Evolutionary conservation across 30 jellyfish, hydroid and myxozoan species (phyloP).

Genomic region (Nemopilema nomurai): DNA sequence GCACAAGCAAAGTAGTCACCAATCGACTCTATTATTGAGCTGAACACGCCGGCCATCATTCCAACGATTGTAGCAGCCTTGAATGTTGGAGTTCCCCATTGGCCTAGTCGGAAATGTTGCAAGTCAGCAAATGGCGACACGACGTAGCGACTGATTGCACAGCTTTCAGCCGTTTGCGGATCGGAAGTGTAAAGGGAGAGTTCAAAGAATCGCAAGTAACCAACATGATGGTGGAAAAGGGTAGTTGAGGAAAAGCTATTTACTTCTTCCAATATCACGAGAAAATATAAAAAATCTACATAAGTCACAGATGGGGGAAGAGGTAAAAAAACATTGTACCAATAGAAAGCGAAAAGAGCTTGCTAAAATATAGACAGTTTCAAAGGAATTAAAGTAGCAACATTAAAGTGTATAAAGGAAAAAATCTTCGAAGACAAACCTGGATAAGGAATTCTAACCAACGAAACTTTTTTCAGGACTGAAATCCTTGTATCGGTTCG

Average conservation of each 20-base stretch:
- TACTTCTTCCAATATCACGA: too few species aligned
- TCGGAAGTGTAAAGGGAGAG: too few species aligned
- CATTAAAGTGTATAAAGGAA: neutral
- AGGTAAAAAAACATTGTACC: neutral
- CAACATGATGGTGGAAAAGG: too few species aligned
- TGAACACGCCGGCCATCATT: conserved; percentile 89
- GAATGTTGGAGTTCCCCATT: conserved; percentile 95
- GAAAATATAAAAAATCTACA: neutral
- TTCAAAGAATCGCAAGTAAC: too few species aligned
- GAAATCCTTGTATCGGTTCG: conserved; percentile 70
- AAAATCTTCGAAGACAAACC: conserved; percentile 32
- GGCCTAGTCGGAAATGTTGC: conserved; percentile 58
- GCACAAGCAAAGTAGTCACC: conserved; percentile 99
- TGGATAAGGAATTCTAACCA: conserved; percentile 96
- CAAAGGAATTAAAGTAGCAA: neutral
- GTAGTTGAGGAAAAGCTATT: too few species aligned
- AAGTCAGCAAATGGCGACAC: neutral
- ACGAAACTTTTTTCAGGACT: conserved; percentile 57
- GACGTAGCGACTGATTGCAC: too few species aligned
- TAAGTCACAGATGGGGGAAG: neutral
- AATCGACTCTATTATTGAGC: conserved; percentile 91
- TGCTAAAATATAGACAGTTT: neutral
- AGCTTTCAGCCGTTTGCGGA: too few species aligned
- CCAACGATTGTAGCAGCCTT: conserved; percentile 76
- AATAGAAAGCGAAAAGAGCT: neutral